Base-by-base conservation (phyloP, 1,140 invertebrate species). In the Chironomus striatipennis region DNA sequence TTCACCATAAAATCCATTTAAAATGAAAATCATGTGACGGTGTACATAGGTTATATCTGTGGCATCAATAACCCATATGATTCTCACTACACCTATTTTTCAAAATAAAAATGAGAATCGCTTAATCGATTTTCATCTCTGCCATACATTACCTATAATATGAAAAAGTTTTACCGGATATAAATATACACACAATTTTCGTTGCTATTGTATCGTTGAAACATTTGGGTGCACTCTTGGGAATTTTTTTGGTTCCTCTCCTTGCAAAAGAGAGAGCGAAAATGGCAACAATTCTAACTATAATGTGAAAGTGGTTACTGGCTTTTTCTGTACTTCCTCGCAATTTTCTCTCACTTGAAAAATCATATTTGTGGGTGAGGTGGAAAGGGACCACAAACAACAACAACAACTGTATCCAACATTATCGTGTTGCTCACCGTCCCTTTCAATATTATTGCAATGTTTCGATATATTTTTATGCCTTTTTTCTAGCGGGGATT, bases 101-200 rank as follows among this genome's bases (percentile, higher is more conserved):
- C 47, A 57, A 57, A 57, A 34, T 3, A 57, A 57, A n/a, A n/a
- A n/a, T n/a, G n/a, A 57, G 47, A 5, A 57, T 34, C 9, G n/a
- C 47, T 57, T 57, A 57, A 57, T 57, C 47, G 47, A 57, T 57
- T 57, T 57, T 57, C 47, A 57, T 57, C 47, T 57, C 12, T 57
- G 24, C 43, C 43, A 47, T 47, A 15, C 43, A 10, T n/a, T n/a
- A 57, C 47, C 43, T 47, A 57, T 34, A 34, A 34, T n/a, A 57
- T 57, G 47, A n/a, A 57, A 57, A 57, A 47, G 15, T 47, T 47
- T 10, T 47, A 47, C 15, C 43, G 43, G 15, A 57, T 57, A n/a
- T n/a, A 57, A 57, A 47, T 47, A 15, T 47, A 15, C 15, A 47
- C 15, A 10, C 15, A 57, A 57, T 5, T 57, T 12, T 57, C 15